phyloP scores from a whole-genome alignment of 2,888 invertebrate genomes.

The Polia nebulosa region DNA sequence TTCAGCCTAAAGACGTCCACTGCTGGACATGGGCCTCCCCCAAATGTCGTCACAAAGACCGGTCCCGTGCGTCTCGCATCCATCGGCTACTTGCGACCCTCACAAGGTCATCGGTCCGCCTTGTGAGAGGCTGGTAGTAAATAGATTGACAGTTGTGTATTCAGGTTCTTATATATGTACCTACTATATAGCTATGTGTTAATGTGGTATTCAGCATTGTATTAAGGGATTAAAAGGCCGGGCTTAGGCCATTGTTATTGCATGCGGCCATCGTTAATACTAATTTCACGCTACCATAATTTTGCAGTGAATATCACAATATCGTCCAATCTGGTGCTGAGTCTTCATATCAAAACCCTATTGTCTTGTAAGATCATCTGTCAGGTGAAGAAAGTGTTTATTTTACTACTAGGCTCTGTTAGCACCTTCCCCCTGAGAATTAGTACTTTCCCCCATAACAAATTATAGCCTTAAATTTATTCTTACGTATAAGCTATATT shows the following conservation, averaged over 20 bases:
- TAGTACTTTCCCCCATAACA: too few relatives aligned
- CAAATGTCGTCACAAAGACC: too few relatives aligned
- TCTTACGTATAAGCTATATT: too few relatives aligned
- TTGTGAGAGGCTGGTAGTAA: background rate
- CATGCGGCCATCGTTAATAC: slow-evolving; percentile 45
- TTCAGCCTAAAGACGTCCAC: too few relatives aligned
- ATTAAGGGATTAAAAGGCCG: slow-evolving; percentile 56
- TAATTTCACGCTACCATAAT: slow-evolving; percentile 44
- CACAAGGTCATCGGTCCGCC: too few relatives aligned
- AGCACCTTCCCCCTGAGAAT: too few relatives aligned
- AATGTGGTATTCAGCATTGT: slow-evolving; percentile 31
- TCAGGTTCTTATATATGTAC: background rate
- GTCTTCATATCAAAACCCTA: background rate
- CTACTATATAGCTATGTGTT: background rate
- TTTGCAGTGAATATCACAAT: slow-evolving; percentile 25
- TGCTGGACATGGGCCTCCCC: too few relatives aligned
- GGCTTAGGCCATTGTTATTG: slow-evolving; percentile 38
- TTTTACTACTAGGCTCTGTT: too few relatives aligned
- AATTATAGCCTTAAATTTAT: too few relatives aligned
- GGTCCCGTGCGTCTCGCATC: too few relatives aligned
- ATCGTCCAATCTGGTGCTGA: background rate
- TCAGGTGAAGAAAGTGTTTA: too few relatives aligned
- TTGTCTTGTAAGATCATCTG: background rate
- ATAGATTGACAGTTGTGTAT: background rate
- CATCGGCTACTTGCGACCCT: too few relatives aligned